A percentile compares a stretch with the other conserved stretches of the same genome.
These are phyloP conservation scores for Panulirus ornatus DNA, from an alignment of 1,140 invertebrate species.

Conservation along the genomic window DNA sequence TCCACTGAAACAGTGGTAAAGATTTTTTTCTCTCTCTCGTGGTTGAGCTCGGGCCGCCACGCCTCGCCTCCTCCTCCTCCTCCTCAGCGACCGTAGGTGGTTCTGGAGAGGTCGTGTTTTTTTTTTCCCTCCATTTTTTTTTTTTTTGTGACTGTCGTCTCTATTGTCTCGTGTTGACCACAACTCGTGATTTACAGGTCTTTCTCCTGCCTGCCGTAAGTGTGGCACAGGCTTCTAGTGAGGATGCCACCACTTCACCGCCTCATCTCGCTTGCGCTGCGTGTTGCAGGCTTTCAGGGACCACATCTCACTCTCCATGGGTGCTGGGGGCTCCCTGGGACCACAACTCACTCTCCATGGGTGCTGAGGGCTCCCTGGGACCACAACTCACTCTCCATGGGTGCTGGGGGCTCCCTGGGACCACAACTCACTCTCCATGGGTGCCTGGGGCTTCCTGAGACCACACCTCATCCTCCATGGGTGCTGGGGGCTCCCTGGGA, in stretches of 20 bases:
- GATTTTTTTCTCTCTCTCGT: background rate
- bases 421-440: no score
- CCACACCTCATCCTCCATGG: no score
- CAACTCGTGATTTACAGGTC: background rate
- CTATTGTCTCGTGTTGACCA: conserved; percentile 12
- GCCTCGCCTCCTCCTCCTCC: background rate
- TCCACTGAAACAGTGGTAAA: background rate
- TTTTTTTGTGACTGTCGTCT: conserved; percentile 38
- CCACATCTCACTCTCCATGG: background rate
- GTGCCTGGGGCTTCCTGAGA: no score
- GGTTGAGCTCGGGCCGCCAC: background rate
- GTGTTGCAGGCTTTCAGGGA: background rate
- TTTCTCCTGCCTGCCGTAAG: no score
- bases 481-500: no score
- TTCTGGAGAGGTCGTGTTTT: conserved; percentile 4
- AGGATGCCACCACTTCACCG: no score
- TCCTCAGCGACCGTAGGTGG: background rate
- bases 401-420: no score
- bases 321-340: background rate
- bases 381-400: no score
- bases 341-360: no score
- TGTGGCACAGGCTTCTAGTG: no score
- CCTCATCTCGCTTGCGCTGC: background rate
- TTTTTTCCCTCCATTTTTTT: no score
- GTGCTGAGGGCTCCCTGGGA: no score